Conservation (phyloP, 2,888 invertebrate species). For the Rapana venosa region DNA sequence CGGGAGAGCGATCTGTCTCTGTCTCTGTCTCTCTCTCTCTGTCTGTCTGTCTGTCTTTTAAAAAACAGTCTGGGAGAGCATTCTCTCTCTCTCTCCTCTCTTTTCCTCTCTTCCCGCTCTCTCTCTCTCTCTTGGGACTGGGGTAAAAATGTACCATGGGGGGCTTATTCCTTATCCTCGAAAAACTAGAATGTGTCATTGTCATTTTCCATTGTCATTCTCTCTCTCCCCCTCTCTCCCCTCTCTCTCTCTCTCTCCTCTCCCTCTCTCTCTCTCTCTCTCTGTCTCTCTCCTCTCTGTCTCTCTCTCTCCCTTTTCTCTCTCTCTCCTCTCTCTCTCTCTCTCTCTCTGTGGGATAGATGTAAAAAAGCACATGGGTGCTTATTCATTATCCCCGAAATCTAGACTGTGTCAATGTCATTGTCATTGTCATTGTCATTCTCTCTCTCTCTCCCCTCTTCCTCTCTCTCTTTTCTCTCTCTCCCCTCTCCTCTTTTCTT, state of each 20-base stretch:
- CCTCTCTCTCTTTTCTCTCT: not conserved
- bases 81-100: too few species aligned
- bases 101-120: too few species aligned
- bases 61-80: too few species aligned
- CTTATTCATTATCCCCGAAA: too few species aligned
- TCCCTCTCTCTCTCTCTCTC: not conserved
- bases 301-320: not conserved
- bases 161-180: not conserved
- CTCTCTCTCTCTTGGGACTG: too few species aligned
- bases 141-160: too few species aligned
- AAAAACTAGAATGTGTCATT: not conserved
- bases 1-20: too few species aligned
- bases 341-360: constrained; percentile 11
- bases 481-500: not conserved
- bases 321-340: not conserved
- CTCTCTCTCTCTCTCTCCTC: not conserved
- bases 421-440: too few species aligned
- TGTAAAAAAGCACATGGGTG: too few species aligned
- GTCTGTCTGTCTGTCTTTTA: too few species aligned
- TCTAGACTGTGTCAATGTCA: too few species aligned
- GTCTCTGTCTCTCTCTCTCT: too few species aligned
- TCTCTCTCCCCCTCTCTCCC: not conserved
- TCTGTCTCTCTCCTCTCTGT: not conserved
- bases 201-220: not conserved
- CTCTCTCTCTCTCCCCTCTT: not conserved